Percentiles rank a stretch among this genome's conserved stretches.
Conservation (phyloP, 1,140 invertebrate species). For the Sesamia nonagrioides region DNA sequence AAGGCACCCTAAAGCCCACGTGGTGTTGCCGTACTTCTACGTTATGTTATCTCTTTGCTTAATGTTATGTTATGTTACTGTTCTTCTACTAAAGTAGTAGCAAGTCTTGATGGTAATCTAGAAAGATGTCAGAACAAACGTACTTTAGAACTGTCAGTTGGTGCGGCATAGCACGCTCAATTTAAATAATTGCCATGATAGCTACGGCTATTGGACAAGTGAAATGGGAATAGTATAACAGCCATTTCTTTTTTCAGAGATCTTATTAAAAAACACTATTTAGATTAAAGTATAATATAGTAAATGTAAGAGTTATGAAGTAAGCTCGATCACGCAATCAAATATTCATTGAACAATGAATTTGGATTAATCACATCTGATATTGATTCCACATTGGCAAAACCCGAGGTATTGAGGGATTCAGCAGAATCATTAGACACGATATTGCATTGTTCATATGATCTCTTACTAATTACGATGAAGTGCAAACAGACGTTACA, state of each 20-base stretch:
- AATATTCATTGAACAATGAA: constrained; percentile 29
- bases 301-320: too few relatives aligned
- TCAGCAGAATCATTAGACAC: not conserved
- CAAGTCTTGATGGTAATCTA: constrained; percentile 14
- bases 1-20: not conserved
- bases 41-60: constrained; percentile 33
- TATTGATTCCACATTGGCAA: not conserved
- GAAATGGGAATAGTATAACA: not conserved
- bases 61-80: constrained; percentile 11
- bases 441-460: constrained; percentile 1
- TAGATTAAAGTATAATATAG: not conserved
- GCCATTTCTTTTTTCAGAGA: not conserved
- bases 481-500: not conserved
- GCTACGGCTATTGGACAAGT: constrained; percentile 2
- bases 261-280: not conserved
- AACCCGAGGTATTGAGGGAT: constrained; percentile 1
- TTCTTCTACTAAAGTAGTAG: not conserved
- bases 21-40: constrained; percentile 16
- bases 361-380: constrained; percentile 6
- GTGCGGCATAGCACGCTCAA: not conserved
- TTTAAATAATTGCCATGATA: constrained; percentile 10
- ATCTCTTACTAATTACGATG: constrained; percentile 4
- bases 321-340: not conserved
- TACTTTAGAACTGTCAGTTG: not conserved
- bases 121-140: not conserved